Conservation (phyloP, 2,113 vertebrate genomes). For the Tragulus kanchil region DNA sequence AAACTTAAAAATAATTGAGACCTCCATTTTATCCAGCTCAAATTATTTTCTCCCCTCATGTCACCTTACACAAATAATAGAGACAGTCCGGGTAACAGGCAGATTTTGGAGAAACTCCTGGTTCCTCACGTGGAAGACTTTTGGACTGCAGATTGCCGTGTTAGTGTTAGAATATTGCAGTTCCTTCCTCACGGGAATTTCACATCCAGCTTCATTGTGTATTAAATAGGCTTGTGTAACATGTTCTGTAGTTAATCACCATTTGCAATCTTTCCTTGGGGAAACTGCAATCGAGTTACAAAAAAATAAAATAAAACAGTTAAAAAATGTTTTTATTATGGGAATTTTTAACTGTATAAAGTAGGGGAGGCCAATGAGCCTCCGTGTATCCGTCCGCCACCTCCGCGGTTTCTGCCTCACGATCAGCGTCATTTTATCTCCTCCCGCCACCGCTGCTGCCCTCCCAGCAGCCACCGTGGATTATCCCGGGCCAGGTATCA, state of each 20-base stretch:
- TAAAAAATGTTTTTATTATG: not conserved
- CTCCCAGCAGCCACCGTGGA: too few relatives aligned
- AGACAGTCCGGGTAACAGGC: not conserved
- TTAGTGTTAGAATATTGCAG: not conserved
- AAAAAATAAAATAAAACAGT: not conserved
- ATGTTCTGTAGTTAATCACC: not conserved
- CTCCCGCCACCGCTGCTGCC: fast-evolving
- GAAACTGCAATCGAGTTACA: not conserved
- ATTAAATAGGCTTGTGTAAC: not conserved
- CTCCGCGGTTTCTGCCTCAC: fast-evolving
- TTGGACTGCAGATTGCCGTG: not conserved
- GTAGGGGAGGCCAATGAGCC: not conserved
- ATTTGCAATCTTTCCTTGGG: not conserved
- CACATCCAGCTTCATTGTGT: not conserved
- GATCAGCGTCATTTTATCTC: not conserved
- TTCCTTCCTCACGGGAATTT: not conserved
- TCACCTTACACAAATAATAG: not conserved
- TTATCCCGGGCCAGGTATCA: not conserved
- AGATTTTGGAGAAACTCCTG: not conserved
- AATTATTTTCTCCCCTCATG: not conserved
- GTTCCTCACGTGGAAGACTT: not conserved
- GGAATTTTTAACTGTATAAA: not conserved
- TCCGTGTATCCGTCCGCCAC: too few relatives aligned
- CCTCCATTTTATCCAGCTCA: not conserved
- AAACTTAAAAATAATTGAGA: not conserved